A percentile compares a stretch with the other conserved stretches of the same genome.
These are phyloP conservation scores for Papilio xuthus DNA, from an alignment of 1,140 invertebrate species.

Conservation along the genomic window DNA sequence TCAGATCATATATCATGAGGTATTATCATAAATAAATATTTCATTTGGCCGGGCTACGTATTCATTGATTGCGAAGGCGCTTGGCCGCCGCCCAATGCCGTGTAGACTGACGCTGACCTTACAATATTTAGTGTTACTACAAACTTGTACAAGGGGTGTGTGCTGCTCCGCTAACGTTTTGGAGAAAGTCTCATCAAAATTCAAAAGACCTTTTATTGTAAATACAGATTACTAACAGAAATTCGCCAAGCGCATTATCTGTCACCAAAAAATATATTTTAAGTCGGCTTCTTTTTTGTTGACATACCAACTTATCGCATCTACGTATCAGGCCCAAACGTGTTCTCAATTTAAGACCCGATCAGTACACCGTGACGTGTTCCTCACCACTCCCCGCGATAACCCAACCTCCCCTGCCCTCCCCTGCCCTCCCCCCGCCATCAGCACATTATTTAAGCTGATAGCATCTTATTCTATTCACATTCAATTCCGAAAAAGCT, in stretches of 20 bases:
- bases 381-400: not conserved
- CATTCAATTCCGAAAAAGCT: not conserved
- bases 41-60: not conserved
- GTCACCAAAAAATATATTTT: not conserved
- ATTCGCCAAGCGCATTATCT: no score
- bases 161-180: not conserved
- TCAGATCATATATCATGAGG: not conserved
- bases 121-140: not conserved
- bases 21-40: slow-evolving; percentile 30
- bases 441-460: not conserved
- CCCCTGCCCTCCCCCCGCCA: not conserved
- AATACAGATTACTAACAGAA: no score
- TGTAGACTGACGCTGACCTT: not conserved
- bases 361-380: not conserved
- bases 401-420: not conserved
- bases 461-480: slow-evolving; percentile 14
- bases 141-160: not conserved
- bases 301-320: not conserved
- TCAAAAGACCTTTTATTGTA: no score
- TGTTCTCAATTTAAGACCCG: slow-evolving; percentile 13
- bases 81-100: slow-evolving; percentile 24
- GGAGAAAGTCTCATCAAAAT: not conserved
- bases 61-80: slow-evolving; percentile 8
- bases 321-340: not conserved
- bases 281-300: not conserved